Evolutionary conservation across 53 echinoderm and acorn worm species (phyloP).

Genomic region (Luidia sarsii): DNA sequence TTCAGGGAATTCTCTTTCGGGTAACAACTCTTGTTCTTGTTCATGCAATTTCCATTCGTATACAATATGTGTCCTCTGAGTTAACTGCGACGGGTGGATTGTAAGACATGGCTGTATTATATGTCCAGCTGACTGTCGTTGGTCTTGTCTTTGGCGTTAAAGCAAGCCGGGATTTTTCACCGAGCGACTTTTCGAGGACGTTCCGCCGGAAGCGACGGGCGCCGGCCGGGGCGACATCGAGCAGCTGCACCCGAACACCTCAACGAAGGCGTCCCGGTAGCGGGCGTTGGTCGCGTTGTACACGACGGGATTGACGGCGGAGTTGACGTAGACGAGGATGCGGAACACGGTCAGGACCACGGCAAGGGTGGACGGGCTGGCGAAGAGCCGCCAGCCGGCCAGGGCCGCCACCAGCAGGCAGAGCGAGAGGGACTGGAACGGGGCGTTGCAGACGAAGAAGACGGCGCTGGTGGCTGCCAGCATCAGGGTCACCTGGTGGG

Average conservation of each 20-base stretch:
- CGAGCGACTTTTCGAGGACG: too few species aligned
- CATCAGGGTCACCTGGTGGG: slow-evolving; percentile 42
- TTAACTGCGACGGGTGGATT: too few species aligned
- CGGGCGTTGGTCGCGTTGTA: slow-evolving; percentile 41
- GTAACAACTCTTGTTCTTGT: too few species aligned
- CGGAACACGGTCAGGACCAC: background rate
- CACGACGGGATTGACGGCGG: slow-evolving; percentile 26
- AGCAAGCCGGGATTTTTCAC: too few species aligned
- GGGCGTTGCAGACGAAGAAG: slow-evolving; percentile 49
- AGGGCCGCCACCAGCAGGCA: slow-evolving; percentile 3
- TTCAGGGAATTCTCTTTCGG: too few species aligned
- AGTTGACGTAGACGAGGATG: slow-evolving; percentile 23
- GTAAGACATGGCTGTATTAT: too few species aligned
- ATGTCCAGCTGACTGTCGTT: too few species aligned
- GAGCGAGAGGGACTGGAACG: slow-evolving; percentile 19
- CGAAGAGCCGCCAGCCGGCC: background rate
- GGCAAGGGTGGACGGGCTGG: background rate
- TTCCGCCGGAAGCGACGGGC: too few species aligned
- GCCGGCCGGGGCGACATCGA: too few species aligned
- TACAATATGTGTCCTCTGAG: too few species aligned
- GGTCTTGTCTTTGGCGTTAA: too few species aligned
- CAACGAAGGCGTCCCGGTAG: slow-evolving; percentile 24
- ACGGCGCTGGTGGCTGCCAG: slow-evolving; percentile 23
- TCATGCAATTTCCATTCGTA: too few species aligned
- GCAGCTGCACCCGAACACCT: slow-evolving; percentile 19